Evolutionary conservation across 2,797 vertebrate genomes (phyloP), one percentile per base, ranked within the genome.

Genomic region (Phataginus tricuspis): DNA sequence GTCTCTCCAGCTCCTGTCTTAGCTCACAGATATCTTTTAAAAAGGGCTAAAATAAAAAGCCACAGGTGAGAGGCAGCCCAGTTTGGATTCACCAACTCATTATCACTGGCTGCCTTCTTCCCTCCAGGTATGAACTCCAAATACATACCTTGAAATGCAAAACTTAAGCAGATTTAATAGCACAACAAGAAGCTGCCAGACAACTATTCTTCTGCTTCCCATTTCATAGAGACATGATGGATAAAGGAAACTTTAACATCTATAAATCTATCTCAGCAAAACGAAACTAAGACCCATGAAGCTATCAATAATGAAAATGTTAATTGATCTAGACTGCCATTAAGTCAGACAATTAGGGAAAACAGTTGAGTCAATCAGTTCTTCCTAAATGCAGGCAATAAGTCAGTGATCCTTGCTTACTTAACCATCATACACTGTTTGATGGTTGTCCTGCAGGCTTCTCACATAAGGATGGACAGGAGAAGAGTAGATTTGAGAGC

Each of bases 1-100:
- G 99, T 91, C 98, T 99, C 98, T 99, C 99, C 98, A 99, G 98
- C 98, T 99, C 99, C 96, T 98, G 99, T 96, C 99, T 99, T 21
- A 99, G 98, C 90, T 99, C 99, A 86, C 98, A 99, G 2, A 99
- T 98, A 97, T 99, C 99, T 88, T 98, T 98, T 93, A 99, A 13
- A 31, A 98, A 85, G 42, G 96, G 98, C 99, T 99, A 97, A 61
- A 85, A 97, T 85, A 51, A 85, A 94, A 90, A 83, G 45, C 9
- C 69, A 95, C 34, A 71, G 59, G 3, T 92, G 78, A 97, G 89
- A 94, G 27, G 71, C 31, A 31, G 63, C 14, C 21, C 51, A 21
- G 8, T 13, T 2, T n/a, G 15, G 57, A 77, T 78, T 14, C 6
- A 13, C 51, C 5, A 29, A 19, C 29, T 66, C 51, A 37, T 19